Base-by-base conservation (phyloP, 1,140 invertebrate species). In the Drosophila kanapiae region DNA sequence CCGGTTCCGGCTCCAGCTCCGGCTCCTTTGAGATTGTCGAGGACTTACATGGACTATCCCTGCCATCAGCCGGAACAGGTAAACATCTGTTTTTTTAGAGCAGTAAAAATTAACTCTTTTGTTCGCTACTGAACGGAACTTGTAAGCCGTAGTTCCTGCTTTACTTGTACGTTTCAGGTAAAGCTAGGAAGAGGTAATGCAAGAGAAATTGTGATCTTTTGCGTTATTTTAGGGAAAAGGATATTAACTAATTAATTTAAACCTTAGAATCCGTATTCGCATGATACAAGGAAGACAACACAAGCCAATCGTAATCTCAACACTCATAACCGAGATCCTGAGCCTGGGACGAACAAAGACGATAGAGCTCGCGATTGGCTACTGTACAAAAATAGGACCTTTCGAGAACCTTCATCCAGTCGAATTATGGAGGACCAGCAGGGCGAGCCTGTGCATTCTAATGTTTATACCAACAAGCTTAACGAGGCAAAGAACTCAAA, bases 331-430 rank as follows among this genome's bases (percentile, higher is more conserved):
- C 13, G 31, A n/a, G 37, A 33, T n/a, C 7, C 7, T 9, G 43
- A 53, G 3, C 13, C 38, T 4, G 16, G 4, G 0, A 14, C 6
- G 9, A 38, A 65, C 13, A 38, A 40, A 2, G 13, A 18, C 6
- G 49, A 23, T 0, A 31, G 23, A 11, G 37, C 10, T 4, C 51
- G n/a, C 6, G 70, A 75, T 29, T 23, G 14, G 0, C 0, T 75
- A 1, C 3, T 75, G 16, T 75, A 58, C 31, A 76, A 53, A 13
- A 76, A 76, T 6, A 1, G 9, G 0, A 5, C 2, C 7, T 75
- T 4, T 43, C 29, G 23, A 31, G 16, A 13, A 6, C 1, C 38
- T 10, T 13, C 53, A 1, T 76, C 71, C 6, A 49, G 49, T 18
- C 23, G 14, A n/a, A 6, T 14, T 27, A 33, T 35, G 1, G 35